Percentiles rank a stretch among this genome's conserved stretches.
phyloP scores from a whole-genome alignment of 2,113 vertebrate genomes.

The Alectura lathami region DNA sequence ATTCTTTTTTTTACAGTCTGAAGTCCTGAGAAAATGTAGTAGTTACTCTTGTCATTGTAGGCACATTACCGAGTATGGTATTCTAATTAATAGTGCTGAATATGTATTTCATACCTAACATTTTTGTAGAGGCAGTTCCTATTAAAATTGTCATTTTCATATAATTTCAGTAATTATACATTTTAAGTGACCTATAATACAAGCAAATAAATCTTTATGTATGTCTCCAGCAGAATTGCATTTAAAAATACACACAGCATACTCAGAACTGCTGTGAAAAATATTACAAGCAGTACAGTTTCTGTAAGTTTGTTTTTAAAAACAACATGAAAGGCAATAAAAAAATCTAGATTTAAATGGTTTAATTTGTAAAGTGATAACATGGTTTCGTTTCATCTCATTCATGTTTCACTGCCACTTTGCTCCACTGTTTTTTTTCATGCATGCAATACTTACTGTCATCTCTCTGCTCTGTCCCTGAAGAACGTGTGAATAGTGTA shows the following conservation, averaged over 20 bases:
- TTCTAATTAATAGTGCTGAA: neutral
- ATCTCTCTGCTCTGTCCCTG: constrained; percentile 31
- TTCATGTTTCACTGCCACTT: constrained; percentile 5
- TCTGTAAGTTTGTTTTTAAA: neutral
- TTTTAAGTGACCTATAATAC: neutral
- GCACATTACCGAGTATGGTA: neutral
- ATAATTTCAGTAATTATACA: neutral
- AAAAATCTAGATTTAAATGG: neutral
- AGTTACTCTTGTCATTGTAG: neutral
- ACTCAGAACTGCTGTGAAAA: neutral
- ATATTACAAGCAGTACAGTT: neutral
- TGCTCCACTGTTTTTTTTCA: neutral
- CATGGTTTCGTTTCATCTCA: neutral
- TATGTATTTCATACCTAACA: neutral
- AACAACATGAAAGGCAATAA: neutral
- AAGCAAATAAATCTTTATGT: neutral
- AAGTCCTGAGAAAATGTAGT: neutral
- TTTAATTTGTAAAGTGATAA: neutral
- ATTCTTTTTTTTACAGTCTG: neutral
- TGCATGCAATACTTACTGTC: constrained; percentile 40
- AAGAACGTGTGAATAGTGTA: constrained; percentile 22
- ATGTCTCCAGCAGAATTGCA: neutral
- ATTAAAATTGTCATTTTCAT: neutral
- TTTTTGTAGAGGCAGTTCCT: neutral
- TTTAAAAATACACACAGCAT: neutral